Evolutionary conservation across 2,888 invertebrate genomes (phyloP), one percentile per base, ranked within the genome.

Genomic region (Perizoma flavofasciatum): DNA sequence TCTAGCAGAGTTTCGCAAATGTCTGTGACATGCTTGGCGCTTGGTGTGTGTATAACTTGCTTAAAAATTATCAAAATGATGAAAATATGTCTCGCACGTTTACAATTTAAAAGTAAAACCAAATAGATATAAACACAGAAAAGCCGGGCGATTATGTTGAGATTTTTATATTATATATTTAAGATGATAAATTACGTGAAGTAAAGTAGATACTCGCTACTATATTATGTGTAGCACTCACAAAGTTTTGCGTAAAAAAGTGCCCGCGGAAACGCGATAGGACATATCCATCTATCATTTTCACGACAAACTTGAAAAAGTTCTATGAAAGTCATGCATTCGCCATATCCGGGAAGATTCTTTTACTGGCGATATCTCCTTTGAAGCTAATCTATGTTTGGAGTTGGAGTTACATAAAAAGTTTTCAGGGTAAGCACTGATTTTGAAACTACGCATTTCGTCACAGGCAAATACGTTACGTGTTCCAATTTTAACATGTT

Each of bases 281-380:
- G 53, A 32, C 59, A 56, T 61, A n/a, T n/a, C 61, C 67, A 69
- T 69, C 67, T 57, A 69, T 69, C 69, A 69, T 67, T 57, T 63
- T 56, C 53, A 45, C 62, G 58, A 55, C 39, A 53, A 66, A 65
- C 61, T 66, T 56, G 58, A 53, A 40, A 49, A 62, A 66, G 49
- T 61, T 69, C 53, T 45, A 35, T 7, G 61, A 67, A 63, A 69
- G 69, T 66, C 69, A 69, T 65, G 61, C 67, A 66, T 67, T 66
- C 61, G 50, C 60, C 59, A 58, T 67, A 59, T 58, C 43, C 48
- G 54, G 10, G n/a, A 63, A 66, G 51, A 61, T 63, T 58, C 46
- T 55, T 57, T 37, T 45, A 45, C 49, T 53, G n/a, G n/a, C n/a
- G n/a, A n/a, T n/a, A n/a, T n/a, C n/a, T n/a, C n/a, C 58, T 48